Evolutionary conservation across 2,888 invertebrate genomes (phyloP), one percentile per base, ranked within the genome.

Genomic region (Drosophila macrospina): DNA sequence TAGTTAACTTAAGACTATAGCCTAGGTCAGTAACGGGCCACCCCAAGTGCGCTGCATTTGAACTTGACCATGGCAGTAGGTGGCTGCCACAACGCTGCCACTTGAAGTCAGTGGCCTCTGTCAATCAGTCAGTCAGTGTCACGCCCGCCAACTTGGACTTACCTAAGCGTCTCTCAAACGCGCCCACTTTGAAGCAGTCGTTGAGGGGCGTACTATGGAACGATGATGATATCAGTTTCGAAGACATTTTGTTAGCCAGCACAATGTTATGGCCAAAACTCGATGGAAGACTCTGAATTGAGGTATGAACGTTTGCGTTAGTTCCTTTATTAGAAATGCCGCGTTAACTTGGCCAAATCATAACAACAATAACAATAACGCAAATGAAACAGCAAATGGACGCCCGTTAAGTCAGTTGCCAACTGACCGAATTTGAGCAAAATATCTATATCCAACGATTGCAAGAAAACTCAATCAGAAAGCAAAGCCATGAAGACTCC

Each of bases 161-260:
- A 93, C 93, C 93, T 74, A 93, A 91, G 87, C 93, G 93, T 83
- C 92, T 90, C 88, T 93, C 93, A 92, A 93, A 93, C 89, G 92
- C 93, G 73, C 90, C 91, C 81, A 91, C 92, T 88, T 91, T 90
- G 70, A 92, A 91, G 64, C 83, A 90, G 60, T 91, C 91, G 63
- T 86, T 91, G 50, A 89, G 85, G 66, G 87, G 84, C 67, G 86
- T 72, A 66, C 91, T 90, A 72, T 89, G 83, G 75, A 91, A 89
- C 79, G 91, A 91, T 76, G 91, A 91, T 82, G 91, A 90, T 80
- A 91, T 83, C 72, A 91, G 89, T 88, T 90, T 90, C 63, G 91
- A 83, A 80, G 90, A 83, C 90, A 90, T 91, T 81, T 86, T 66
- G n/a, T 62, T 64, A 65, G 41, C 61, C 63, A 56, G 20, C 47